Evolutionary conservation across 2,113 vertebrate species (phyloP), one percentile per base, ranked within the genome.

Genomic region (Brachirus orientalis): DNA sequence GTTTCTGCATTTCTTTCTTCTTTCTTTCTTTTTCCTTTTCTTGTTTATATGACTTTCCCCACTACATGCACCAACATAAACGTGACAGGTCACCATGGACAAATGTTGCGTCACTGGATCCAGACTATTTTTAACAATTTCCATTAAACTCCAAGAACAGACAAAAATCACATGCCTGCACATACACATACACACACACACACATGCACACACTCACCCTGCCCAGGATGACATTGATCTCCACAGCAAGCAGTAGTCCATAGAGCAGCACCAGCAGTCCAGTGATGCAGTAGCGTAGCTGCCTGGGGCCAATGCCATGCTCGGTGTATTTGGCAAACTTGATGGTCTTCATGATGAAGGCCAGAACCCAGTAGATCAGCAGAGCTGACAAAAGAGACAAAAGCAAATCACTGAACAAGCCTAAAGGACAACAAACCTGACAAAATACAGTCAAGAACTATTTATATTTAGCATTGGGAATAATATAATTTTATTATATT

Each of bases 321-420:
- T 98, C 95, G 0, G 94, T 97, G 89, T 98, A 99, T 90, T 99
- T 99, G 48, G 95, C 95, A 66, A 99, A 99, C 90, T 99, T 99
- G 90, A 98, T 95, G 63, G 96, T 96, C 89, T 99, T 99, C 71
- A 95, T 98, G 83, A 95, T 90, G 70, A 99, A 99, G 20, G 97
- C 96, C 86, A 99, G 85, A 37, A 93, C 93, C 98, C 98, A 99
- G 81, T 99, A 99, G 86, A 98, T 93, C 0, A 99, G 86, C 80
- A 99, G 86, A 12, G 95, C 98, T 99, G 91, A 75, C 59, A 41
- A 69, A 41, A 51, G 22, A 50, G 18, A 37, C 16, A 33, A 22
- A 5, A 43, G 22, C 9, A 75, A 54, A 55, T 63, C 40, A 60
- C 22, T 3, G 0, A n/a, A n/a, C n/a, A n/a, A n/a, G n/a, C n/a